A percentile compares a stretch with the other conserved stretches of the same genome.
Conservation (phyloP, 2,797 vertebrate species). For the Glossophaga mutica region DNA sequence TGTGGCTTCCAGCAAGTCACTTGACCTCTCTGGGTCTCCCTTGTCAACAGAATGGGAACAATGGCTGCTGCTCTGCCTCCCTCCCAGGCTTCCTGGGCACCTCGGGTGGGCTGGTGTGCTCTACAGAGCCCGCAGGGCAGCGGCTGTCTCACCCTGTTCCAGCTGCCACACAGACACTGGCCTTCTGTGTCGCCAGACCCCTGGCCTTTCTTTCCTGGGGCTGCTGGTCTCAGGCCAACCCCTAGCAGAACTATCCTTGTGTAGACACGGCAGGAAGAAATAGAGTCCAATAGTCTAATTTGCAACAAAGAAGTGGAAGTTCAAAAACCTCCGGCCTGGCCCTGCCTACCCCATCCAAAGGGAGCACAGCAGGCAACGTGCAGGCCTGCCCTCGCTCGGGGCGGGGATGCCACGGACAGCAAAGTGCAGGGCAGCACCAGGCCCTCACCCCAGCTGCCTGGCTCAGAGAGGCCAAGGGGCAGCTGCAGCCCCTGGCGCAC, state of each 20-base stretch:
- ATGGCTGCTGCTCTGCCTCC: not conserved
- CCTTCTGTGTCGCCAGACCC: not conserved
- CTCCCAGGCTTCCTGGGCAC: not conserved
- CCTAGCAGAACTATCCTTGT: not conserved
- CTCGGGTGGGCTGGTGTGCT: not conserved
- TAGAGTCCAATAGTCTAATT: not conserved
- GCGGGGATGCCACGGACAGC: not conserved
- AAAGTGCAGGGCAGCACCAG: not conserved
- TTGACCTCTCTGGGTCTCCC: not conserved
- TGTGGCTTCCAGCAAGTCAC: not conserved
- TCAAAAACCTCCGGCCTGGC: not conserved
- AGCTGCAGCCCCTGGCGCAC: not conserved
- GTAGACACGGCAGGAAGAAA: not conserved
- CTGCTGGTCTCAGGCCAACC: not conserved
- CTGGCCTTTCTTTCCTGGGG: not conserved
- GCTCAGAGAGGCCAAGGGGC: not conserved
- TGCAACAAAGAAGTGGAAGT: not conserved
- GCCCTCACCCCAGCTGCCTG: not conserved
- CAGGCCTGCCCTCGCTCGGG: accelerated
- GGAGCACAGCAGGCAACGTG: no score
- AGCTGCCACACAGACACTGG: not conserved
- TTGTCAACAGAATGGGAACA: not conserved
- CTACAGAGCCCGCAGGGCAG: not conserved
- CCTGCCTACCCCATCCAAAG: not conserved
- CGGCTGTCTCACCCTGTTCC: not conserved